Conservation (phyloP, 2,888 invertebrate species). For the Hedychridium roseum region DNA sequence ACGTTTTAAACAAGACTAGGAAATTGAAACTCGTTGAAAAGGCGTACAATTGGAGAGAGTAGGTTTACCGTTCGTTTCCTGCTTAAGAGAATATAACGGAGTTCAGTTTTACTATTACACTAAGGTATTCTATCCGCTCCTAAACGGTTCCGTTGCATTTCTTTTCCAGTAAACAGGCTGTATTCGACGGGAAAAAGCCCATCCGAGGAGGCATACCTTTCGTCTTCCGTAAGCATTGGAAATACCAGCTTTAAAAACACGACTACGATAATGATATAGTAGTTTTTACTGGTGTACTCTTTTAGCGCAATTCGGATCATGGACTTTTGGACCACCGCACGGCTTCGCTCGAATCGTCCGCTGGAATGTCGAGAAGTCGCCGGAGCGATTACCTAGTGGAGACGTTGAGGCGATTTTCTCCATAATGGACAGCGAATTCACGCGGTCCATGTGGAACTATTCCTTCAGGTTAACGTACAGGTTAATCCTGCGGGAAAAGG, state of each 20-base stretch:
- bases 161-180: slow-evolving; percentile 86
- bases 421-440: slow-evolving; percentile 91
- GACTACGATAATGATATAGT: neutral
- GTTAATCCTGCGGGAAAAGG: slow-evolving; percentile 88
- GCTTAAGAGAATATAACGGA: no score
- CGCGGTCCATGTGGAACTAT: slow-evolving; percentile 93
- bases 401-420: slow-evolving; percentile 93
- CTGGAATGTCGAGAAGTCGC: slow-evolving; percentile 90
- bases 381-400: slow-evolving; percentile 86
- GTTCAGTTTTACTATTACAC: no score
- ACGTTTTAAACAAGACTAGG: neutral
- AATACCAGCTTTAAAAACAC: neutral
- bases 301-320: slow-evolving; percentile 93
- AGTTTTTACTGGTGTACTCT: slow-evolving; percentile 2
- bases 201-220: slow-evolving; percentile 97
- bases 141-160: slow-evolving; percentile 26
- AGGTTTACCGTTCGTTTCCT: slow-evolving; percentile 4
- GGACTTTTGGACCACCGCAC: slow-evolving; percentile 95
- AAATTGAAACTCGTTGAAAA: slow-evolving; percentile 1
- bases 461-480: slow-evolving; percentile 94
- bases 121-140: no score
- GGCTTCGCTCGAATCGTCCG: slow-evolving; percentile 93
- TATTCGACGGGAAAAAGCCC: slow-evolving; percentile 95
- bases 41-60: no score
- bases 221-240: slow-evolving; percentile 88